phyloP scores from a whole-genome alignment of 2,113 vertebrate species.

The Cromileptes altivelis region DNA sequence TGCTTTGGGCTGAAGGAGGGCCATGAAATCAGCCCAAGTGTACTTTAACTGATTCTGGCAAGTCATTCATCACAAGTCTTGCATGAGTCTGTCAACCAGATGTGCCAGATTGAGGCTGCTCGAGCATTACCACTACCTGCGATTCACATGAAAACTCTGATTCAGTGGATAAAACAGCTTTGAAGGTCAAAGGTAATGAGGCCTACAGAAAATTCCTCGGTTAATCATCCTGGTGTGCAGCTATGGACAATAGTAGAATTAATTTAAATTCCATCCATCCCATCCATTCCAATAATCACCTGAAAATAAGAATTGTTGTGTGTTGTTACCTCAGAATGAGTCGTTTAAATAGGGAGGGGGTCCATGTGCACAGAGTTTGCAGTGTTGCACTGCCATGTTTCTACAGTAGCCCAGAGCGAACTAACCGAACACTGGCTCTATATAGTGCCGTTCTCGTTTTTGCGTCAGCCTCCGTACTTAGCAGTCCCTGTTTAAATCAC shows the following conservation, averaged over 20 bases:
- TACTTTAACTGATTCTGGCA: slow-evolving; percentile 60
- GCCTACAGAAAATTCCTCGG: slow-evolving; percentile 4
- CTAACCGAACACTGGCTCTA: no score
- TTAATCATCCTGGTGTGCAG: slow-evolving; percentile 5
- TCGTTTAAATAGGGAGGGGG: no score
- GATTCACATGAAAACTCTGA: slow-evolving; percentile 1
- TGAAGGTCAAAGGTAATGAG: slow-evolving; percentile 23
- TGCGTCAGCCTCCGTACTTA: no score
- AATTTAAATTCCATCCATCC: not conserved
- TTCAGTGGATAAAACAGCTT: slow-evolving; percentile 18
- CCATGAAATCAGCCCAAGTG: slow-evolving; percentile 57
- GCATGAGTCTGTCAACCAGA: not conserved
- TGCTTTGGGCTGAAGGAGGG: slow-evolving; percentile 17
- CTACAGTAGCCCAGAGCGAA: no score
- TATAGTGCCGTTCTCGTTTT: no score
- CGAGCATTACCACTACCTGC: slow-evolving; percentile 10
- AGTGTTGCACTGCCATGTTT: no score
- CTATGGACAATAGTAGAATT: not conserved
- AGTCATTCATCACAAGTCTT: slow-evolving; percentile 37
- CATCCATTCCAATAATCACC: not conserved
- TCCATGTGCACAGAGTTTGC: no score
- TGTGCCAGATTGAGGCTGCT: slow-evolving; percentile 17
- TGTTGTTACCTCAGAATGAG: no score
- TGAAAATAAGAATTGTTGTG: no score
- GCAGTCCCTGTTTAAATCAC: no score